Evolutionary conservation across 2,113 vertebrate species (phyloP).

Genomic region (Aepyceros melampus): DNA sequence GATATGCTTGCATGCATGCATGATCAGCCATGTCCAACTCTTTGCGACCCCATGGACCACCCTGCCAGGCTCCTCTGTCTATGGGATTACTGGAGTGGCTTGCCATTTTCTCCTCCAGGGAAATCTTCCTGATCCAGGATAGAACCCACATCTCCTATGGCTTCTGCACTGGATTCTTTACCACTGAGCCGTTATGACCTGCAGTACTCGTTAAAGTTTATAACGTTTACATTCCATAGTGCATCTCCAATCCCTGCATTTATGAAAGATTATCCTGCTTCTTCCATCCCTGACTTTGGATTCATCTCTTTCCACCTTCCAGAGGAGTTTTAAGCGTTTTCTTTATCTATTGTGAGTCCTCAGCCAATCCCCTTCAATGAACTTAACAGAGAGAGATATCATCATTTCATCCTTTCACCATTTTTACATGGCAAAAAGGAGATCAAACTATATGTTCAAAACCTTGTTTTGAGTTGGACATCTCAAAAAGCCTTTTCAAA

Average conservation of each 20-base stretch:
- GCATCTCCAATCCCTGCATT: rapidly evolving
- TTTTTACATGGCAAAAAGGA: background rate
- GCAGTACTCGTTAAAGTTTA: background rate
- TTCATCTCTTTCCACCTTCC: background rate
- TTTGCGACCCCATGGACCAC: background rate
- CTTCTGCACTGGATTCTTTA: background rate
- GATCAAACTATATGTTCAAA: background rate
- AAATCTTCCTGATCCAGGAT: background rate
- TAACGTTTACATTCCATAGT: background rate
- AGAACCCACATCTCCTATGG: background rate
- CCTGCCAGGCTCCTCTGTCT: background rate
- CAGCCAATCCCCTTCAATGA: background rate
- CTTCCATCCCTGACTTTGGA: too few species aligned
- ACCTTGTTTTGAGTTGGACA: background rate
- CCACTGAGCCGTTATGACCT: background rate
- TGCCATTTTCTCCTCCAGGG: background rate
- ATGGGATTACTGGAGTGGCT: background rate
- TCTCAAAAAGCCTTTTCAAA: background rate
- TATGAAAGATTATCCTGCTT: background rate
- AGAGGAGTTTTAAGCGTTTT: too few species aligned
- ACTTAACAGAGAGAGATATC: rapidly evolving
- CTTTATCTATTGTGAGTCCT: rapidly evolving
- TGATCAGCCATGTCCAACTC: background rate
- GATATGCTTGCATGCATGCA: background rate
- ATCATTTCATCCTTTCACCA: rapidly evolving